Evolutionary conservation across 2,113 vertebrate species (phyloP).

Genomic region (Puntigrus tetrazona): DNA sequence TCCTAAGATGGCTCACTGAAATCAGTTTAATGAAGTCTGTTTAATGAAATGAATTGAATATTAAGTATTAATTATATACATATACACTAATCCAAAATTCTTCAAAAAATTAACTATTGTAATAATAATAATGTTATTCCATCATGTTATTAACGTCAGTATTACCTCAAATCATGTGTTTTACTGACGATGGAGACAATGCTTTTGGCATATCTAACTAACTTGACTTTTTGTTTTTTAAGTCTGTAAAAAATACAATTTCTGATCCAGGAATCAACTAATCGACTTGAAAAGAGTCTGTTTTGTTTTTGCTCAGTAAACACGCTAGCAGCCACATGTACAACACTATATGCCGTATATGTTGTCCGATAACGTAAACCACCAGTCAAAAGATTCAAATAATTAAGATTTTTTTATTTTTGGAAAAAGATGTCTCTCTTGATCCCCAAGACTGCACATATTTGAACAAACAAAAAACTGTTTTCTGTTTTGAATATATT

Average conservation of each 20-base stretch:
- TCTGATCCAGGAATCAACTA: not conserved
- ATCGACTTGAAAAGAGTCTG: not conserved
- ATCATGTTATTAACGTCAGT: not conserved
- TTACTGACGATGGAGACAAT: not conserved
- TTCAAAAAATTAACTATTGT: no score
- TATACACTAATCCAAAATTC: not conserved
- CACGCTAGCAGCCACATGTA: not conserved
- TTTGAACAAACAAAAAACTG: not conserved
- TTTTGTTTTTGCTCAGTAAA: not conserved
- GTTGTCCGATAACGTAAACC: not conserved
- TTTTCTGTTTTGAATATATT: not conserved
- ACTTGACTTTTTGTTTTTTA: not conserved
- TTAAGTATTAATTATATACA: no score
- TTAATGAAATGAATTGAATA: no score
- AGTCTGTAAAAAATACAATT: no score
- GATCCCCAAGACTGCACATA: not conserved
- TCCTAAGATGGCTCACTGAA: no score
- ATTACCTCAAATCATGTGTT: not conserved
- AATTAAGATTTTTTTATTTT: not conserved
- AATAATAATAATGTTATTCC: not conserved
- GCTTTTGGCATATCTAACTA: not conserved
- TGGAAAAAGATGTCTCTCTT: not conserved
- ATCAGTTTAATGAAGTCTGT: no score
- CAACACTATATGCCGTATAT: not conserved
- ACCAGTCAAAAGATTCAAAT: not conserved